These are phyloP conservation scores for Coryphaenoides rupestris DNA, from an alignment of 2,113 vertebrate species.

Conservation along the genomic window DNA sequence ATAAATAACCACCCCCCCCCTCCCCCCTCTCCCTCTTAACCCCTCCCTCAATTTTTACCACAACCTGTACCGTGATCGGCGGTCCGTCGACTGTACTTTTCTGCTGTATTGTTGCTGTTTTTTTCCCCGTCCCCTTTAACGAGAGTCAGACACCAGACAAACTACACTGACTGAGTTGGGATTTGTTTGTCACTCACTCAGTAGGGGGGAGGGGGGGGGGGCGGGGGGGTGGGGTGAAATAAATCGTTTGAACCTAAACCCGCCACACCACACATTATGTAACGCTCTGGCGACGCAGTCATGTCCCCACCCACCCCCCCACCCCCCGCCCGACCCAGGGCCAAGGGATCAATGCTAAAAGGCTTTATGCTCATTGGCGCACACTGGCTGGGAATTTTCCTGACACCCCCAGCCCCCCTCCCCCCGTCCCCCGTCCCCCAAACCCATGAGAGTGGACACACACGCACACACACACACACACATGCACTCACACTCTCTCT, in stretches of 20 bases:
- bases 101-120: too few relatives aligned
- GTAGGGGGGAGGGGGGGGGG: too few relatives aligned
- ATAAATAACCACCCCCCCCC: not conserved
- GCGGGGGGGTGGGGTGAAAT: too few relatives aligned
- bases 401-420: slow-evolving; percentile 47
- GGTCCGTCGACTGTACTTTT: too few relatives aligned
- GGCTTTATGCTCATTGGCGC: slow-evolving; percentile 60
- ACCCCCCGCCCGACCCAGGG: slow-evolving; percentile 20
- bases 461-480: not conserved
- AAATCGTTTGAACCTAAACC: too few relatives aligned
- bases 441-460: not conserved
- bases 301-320: slow-evolving; percentile 25
- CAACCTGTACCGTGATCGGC: too few relatives aligned
- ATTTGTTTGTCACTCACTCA: too few relatives aligned
- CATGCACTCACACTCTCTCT: not conserved
- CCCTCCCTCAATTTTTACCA: too few relatives aligned
- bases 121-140: too few relatives aligned
- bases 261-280: slow-evolving; percentile 11
- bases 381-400: slow-evolving; percentile 59
- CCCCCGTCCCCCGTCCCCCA: slow-evolving; percentile 7
- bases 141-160: too few relatives aligned
- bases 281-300: too few relatives aligned
- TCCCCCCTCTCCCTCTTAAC: not conserved
- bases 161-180: too few relatives aligned
- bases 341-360: slow-evolving; percentile 73